Conservation (phyloP, 2,888 invertebrate genomes). For the Pocota personata region DNA sequence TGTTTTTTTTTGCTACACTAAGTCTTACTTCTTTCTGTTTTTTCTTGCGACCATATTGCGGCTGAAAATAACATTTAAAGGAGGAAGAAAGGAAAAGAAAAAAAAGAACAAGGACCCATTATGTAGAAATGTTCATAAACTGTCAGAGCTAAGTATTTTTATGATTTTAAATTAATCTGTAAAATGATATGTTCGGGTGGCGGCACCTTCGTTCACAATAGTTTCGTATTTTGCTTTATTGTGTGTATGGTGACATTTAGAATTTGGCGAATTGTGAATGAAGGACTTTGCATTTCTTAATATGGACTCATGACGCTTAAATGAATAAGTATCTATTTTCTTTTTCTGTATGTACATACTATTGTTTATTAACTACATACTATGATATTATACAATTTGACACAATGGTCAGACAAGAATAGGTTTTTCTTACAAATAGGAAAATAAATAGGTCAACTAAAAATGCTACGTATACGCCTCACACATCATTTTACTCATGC, state of each 20-base stretch:
- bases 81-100: slow-evolving; percentile 68
- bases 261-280: slow-evolving; percentile 27
- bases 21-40: slow-evolving; percentile 99
- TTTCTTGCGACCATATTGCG: slow-evolving; percentile 96
- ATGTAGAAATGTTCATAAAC: slow-evolving; percentile 73
- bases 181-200: slow-evolving; percentile 23
- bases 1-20: slow-evolving; percentile 78
- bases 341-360: slow-evolving; percentile 7
- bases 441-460: not conserved
- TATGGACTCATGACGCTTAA: slow-evolving; percentile 17
- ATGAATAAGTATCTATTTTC: not conserved
- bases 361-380: slow-evolving; percentile 12
- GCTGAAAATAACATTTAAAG: slow-evolving; percentile 82
- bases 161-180: slow-evolving; percentile 36
- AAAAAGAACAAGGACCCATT: slow-evolving; percentile 74
- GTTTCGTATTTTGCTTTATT: slow-evolving; percentile 8
- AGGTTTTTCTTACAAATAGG: slow-evolving; percentile 5
- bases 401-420: not conserved
- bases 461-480: not conserved
- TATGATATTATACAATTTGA: slow-evolving; percentile 26
- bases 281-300: slow-evolving; percentile 31
- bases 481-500: not conserved
- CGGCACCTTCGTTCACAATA: slow-evolving; percentile 33
- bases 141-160: slow-evolving; percentile 32
- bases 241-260: slow-evolving; percentile 1